phyloP scores from a whole-genome alignment of 2,888 invertebrate genomes.

The Lasioglossum vierecki region DNA sequence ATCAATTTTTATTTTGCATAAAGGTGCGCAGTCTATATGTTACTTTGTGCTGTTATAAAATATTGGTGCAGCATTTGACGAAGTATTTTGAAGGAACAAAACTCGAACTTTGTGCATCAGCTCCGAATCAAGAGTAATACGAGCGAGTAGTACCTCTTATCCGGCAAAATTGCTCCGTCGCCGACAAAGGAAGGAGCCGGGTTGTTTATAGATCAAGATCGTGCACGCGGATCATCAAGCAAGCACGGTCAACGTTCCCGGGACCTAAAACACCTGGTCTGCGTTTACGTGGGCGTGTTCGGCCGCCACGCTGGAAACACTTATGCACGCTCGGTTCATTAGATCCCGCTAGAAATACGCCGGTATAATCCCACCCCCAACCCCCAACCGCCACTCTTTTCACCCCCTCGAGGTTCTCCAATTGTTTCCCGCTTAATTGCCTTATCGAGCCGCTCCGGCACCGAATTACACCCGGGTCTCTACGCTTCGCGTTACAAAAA shows the following conservation, averaged over 20 bases:
- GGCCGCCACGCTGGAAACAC: slow-evolving; percentile 57
- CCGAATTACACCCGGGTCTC: slow-evolving; percentile 53
- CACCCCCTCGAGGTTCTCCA: slow-evolving; percentile 45
- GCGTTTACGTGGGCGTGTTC: slow-evolving; percentile 55
- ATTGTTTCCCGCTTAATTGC: slow-evolving; percentile 71
- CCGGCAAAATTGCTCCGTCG: slow-evolving; percentile 13
- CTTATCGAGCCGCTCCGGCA: slow-evolving; percentile 61
- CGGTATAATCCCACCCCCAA: slow-evolving; percentile 51
- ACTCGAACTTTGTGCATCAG: neutral
- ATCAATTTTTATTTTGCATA: no score
- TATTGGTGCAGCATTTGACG: neutral
- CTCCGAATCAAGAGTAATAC: neutral
- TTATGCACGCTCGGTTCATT: slow-evolving; percentile 70
- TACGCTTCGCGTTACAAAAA: slow-evolving; percentile 56
- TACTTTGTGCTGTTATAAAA: neutral
- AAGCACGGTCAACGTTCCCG: slow-evolving; percentile 39
- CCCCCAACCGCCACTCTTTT: neutral
- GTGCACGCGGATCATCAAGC: slow-evolving; percentile 34
- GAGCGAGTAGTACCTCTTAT: slow-evolving; percentile 7
- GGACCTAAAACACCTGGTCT: slow-evolving; percentile 59
- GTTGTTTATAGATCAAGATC: slow-evolving; percentile 49
- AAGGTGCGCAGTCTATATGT: no score
- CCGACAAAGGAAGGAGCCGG: slow-evolving; percentile 12
- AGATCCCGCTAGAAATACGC: slow-evolving; percentile 57
- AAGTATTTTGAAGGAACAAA: neutral